Percentiles rank a stretch among this genome's conserved stretches.
phyloP scores from a whole-genome alignment of 2,113 vertebrate species.

The Climacteris rufus region DNA sequence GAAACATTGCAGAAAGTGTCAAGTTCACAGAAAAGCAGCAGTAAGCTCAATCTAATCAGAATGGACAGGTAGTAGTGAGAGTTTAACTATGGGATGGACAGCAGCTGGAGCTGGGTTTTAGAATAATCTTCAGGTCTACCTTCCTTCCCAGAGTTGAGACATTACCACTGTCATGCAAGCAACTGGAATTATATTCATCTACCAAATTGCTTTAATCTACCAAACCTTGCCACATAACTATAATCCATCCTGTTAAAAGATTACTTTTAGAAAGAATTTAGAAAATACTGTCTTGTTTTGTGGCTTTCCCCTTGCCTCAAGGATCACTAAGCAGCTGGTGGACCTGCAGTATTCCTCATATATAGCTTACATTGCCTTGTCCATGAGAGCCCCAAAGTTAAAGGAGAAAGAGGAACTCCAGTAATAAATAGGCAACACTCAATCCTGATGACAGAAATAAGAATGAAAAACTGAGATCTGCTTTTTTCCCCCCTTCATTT shows the following conservation, averaged over 20 bases:
- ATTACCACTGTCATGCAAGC: not conserved
- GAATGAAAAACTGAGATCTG: not conserved
- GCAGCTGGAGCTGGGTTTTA: not conserved
- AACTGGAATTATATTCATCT: not conserved
- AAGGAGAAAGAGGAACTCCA: not conserved
- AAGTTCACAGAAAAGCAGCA: not conserved
- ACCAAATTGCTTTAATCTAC: not conserved
- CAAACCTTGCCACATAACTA: not conserved
- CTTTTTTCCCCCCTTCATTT: not conserved
- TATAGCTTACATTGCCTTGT: not conserved
- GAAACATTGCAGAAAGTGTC: not conserved
- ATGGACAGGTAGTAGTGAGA: not conserved
- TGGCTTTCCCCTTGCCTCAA: not conserved
- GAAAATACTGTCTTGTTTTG: not conserved
- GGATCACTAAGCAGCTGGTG: not conserved
- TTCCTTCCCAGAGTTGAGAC: not conserved
- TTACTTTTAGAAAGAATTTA: conserved; percentile 10
- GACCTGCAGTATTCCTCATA: accelerated
- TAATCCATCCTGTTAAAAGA: conserved; percentile 24
- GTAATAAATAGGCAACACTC: not conserved
- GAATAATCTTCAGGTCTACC: not conserved
- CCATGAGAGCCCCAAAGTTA: not conserved
- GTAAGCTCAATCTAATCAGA: not conserved
- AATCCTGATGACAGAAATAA: not conserved
- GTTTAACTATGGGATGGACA: not conserved